Percentiles rank a stretch among this genome's conserved stretches.
Evolutionary conservation across 2,113 vertebrate species (phyloP).

Genomic region (Saimiri boliviensis): DNA sequence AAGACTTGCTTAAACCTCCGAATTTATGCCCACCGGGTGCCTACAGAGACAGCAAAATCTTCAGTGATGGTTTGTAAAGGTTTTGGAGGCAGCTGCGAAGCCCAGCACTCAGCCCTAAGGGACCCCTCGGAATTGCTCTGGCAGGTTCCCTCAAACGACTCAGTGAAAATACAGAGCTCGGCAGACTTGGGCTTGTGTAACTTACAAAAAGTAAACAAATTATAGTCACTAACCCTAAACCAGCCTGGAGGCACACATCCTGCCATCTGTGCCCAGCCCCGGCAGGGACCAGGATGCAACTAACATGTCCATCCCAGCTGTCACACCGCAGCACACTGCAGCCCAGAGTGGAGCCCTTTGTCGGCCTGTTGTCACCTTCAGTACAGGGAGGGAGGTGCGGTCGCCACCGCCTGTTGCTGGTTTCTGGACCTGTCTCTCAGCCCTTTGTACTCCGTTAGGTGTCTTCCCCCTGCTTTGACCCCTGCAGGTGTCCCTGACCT

Average conservation of each 20-base stretch:
- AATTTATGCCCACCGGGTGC: conserved; percentile 70
- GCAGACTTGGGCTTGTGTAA: background rate
- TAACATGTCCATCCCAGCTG: accelerated
- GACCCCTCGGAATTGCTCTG: conserved; percentile 43
- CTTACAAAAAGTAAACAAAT: conserved; percentile 56
- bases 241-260: accelerated
- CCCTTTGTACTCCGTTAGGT: background rate
- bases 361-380: too few relatives aligned
- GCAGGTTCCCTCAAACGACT: conserved; percentile 20
- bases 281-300: accelerated
- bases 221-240: background rate
- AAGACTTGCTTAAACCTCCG: conserved; percentile 65
- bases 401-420: accelerated
- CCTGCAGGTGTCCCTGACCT: background rate
- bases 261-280: background rate
- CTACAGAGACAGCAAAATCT: conserved; percentile 73
- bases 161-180: background rate
- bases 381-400: accelerated
- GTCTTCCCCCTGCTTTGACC: background rate
- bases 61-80: conserved; percentile 74
- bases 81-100: conserved; percentile 73
- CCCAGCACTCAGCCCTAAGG: conserved; percentile 51
- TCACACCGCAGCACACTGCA: accelerated
- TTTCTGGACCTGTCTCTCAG: background rate
- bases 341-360: accelerated